Conservation (phyloP, 2,113 vertebrate species). For the Arothron firmamentum region DNA sequence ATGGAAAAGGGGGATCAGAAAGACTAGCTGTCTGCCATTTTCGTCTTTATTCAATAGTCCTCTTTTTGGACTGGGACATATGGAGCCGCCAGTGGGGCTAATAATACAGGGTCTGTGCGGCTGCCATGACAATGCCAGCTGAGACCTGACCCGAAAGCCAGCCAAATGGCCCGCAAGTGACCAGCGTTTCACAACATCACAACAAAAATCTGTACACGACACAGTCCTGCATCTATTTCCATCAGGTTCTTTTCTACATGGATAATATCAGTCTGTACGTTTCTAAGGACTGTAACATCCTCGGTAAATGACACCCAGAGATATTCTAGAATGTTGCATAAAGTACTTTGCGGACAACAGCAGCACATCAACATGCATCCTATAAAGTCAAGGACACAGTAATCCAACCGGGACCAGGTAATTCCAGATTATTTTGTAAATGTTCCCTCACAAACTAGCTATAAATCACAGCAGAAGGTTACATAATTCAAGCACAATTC, state of each 20-base stretch:
- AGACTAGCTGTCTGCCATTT: slow-evolving; percentile 70
- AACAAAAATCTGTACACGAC: neutral
- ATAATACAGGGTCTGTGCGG: slow-evolving; percentile 60
- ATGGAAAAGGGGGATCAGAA: slow-evolving; percentile 74
- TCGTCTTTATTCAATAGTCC: slow-evolving; percentile 63
- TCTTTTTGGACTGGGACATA: slow-evolving; percentile 73
- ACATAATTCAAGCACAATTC: slow-evolving; percentile 19
- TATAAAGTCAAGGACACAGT: no score
- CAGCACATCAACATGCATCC: no score
- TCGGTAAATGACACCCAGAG: no score
- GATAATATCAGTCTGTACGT: no score
- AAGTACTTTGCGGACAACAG: no score
- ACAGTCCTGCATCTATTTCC: no score
- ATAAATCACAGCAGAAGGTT: neutral
- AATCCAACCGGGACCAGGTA: neutral
- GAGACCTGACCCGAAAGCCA: slow-evolving; percentile 50
- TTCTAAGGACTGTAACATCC: no score
- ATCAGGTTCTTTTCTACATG: neutral
- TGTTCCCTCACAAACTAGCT: neutral
- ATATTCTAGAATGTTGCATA: no score
- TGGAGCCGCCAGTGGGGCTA: slow-evolving; percentile 60
- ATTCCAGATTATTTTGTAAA: neutral
- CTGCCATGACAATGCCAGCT: slow-evolving; percentile 57
- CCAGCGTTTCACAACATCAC: slow-evolving; percentile 29
- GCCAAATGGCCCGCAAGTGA: slow-evolving; percentile 48